These are phyloP conservation scores for Ips typographus DNA, from an alignment of 1,140 invertebrate genomes.

Conservation along the genomic window DNA sequence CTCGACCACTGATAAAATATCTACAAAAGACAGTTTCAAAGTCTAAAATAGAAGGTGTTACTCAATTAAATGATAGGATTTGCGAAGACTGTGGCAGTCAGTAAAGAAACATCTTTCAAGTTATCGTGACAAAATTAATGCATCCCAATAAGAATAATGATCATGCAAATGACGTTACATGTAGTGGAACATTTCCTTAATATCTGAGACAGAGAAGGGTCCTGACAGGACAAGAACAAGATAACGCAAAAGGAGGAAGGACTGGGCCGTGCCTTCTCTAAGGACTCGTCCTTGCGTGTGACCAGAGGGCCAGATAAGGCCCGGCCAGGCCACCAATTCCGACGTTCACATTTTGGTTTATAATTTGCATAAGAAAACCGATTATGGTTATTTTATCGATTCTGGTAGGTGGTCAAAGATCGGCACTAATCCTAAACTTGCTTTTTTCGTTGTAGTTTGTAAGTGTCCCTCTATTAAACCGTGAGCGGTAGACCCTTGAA, in stretches of 20 bases:
- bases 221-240: slow-evolving; percentile 40
- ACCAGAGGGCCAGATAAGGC: slow-evolving; percentile 34
- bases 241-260: slow-evolving; percentile 35
- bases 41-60: too few species aligned
- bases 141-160: slow-evolving; percentile 38
- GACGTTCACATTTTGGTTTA: slow-evolving; percentile 16
- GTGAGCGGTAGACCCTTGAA: neutral
- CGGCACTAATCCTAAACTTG: too few species aligned
- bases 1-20: too few species aligned
- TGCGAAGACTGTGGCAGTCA: neutral
- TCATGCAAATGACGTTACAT: slow-evolving; percentile 42
- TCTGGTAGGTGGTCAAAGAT: too few species aligned
- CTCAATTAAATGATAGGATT: too few species aligned
- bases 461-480: too few species aligned
- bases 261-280: slow-evolving; percentile 32
- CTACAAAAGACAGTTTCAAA: too few species aligned
- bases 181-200: slow-evolving; percentile 42
- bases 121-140: slow-evolving; percentile 31
- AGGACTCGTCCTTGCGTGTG: slow-evolving; percentile 34
- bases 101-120: slow-evolving; percentile 19
- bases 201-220: slow-evolving; percentile 39
- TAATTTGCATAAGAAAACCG: slow-evolving; percentile 22
- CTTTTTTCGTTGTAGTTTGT: too few species aligned
- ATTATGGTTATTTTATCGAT: neutral
- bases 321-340: slow-evolving; percentile 22